Conservation (phyloP, 2,797 vertebrate genomes). For the Alosa sapidissima region DNA sequence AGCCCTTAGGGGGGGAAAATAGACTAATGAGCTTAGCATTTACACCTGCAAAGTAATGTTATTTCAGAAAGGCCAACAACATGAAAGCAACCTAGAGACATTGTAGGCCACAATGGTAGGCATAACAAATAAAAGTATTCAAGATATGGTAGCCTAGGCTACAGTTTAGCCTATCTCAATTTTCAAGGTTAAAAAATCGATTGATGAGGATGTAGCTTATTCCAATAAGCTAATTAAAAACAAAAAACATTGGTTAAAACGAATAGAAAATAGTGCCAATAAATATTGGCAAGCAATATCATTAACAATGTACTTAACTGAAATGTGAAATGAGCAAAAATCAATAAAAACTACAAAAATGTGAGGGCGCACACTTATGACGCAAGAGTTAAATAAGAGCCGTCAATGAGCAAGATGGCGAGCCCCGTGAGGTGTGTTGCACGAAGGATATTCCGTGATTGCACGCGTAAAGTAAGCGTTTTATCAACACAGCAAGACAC, state of each 20-base stretch:
- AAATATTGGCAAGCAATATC: too few species aligned
- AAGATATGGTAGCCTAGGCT: background rate
- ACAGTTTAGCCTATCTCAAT: background rate
- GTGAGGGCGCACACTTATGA: conserved; percentile 58
- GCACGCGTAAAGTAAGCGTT: background rate
- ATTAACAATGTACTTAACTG: too few species aligned
- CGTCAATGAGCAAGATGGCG: conserved; percentile 66
- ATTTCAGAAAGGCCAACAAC: background rate
- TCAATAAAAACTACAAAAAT: conserved; percentile 32
- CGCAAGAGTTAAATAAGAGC: conserved; percentile 20
- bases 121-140: background rate
- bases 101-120: background rate
- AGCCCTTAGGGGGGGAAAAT: background rate
- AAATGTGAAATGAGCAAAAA: background rate
- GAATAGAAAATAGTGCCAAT: too few species aligned
- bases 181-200: too few species aligned
- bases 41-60: background rate
- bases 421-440: conserved; percentile 59
- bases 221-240: too few species aligned
- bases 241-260: too few species aligned
- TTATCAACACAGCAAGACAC: background rate
- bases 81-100: background rate
- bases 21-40: too few species aligned
- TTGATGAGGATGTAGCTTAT: too few species aligned
- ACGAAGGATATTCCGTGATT: conserved; percentile 44